Conservation (phyloP, 1,140 invertebrate species). For the Rhyacophila brunnea region DNA sequence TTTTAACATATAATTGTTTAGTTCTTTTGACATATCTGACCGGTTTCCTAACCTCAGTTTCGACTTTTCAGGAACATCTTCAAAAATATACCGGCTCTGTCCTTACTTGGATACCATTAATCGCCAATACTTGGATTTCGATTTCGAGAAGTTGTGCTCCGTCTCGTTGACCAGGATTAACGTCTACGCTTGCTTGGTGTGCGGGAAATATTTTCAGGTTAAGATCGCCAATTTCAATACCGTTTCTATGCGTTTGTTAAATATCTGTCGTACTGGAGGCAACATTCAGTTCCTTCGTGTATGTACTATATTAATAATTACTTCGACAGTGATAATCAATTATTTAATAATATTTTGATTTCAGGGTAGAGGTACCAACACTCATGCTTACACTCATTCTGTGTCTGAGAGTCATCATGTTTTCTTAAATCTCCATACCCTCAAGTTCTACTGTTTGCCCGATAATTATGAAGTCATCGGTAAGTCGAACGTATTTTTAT, state of each 20-base stretch:
- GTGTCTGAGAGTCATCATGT: constrained; percentile 97
- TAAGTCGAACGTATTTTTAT: constrained; percentile 44
- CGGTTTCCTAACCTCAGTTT: constrained; percentile 27
- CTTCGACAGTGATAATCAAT: no score
- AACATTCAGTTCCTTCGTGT: no score
- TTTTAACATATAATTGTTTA: no score
- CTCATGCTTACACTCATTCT: constrained; percentile 98
- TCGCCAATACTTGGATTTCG: constrained; percentile 96
- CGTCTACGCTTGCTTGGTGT: constrained; percentile 99
- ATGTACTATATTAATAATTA: no score
- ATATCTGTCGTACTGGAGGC: no score
- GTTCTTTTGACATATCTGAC: no score
- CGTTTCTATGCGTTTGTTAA: no score
- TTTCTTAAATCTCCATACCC: constrained; percentile 93
- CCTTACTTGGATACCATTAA: constrained; percentile 98
- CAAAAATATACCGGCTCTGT: constrained; percentile 59
- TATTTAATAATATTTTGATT: constrained; percentile 10
- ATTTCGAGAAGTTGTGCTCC: constrained; percentile 99
- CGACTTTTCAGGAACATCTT: constrained; percentile 40
- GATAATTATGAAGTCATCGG: constrained; percentile 99
- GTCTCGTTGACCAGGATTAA: constrained; percentile 97
- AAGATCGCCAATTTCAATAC: constrained; percentile 4
- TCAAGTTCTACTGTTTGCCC: constrained; percentile 98
- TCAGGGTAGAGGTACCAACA: constrained; percentile 92
- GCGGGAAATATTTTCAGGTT: constrained; percentile 96